A percentile compares a stretch with the other conserved stretches of the same genome.
Evolutionary conservation across 2,888 invertebrate genomes (phyloP).

Genomic region (Pammene aurita): DNA sequence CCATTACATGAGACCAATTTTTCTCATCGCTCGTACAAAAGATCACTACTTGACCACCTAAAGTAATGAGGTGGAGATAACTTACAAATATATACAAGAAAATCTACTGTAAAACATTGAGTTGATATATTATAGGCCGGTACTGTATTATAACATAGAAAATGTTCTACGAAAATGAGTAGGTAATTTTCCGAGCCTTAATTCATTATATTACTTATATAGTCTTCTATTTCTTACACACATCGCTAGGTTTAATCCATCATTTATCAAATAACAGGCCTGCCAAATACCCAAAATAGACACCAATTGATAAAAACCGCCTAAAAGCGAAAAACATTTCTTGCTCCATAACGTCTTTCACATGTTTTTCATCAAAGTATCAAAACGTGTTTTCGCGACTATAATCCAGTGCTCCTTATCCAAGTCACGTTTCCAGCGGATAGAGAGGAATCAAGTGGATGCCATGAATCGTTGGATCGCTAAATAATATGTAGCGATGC

Average conservation of each 20-base stretch:
- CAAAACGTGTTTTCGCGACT: conserved; percentile 20
- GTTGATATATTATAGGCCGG: too few relatives aligned
- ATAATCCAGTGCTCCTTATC: conserved; percentile 45
- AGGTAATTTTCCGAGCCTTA: too few relatives aligned
- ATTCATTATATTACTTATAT: background rate
- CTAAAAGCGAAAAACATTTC: conserved; percentile 37
- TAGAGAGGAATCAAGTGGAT: conserved; percentile 38
- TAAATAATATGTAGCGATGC: conserved; percentile 46
- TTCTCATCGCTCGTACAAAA: too few relatives aligned
- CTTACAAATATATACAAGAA: too few relatives aligned
- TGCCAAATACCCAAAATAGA: conserved; percentile 13
- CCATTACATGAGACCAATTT: too few relatives aligned
- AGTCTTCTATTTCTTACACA: too few relatives aligned
- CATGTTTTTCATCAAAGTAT: conserved; percentile 31
- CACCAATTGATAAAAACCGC: conserved; percentile 38
- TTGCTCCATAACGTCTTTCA: conserved; percentile 28
- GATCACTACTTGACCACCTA: too few relatives aligned
- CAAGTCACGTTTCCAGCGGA: conserved; percentile 48
- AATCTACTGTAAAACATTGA: too few relatives aligned
- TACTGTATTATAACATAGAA: too few relatives aligned
- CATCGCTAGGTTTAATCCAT: conserved; percentile 7
- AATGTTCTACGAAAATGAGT: too few relatives aligned
- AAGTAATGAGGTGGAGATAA: too few relatives aligned
- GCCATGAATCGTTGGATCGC: conserved; percentile 47
- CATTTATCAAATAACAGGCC: conserved; percentile 13